Percentiles rank a stretch among this genome's conserved stretches.
Conservation (phyloP, 2,113 vertebrate species). For the Cryptotis parvus region DNA sequence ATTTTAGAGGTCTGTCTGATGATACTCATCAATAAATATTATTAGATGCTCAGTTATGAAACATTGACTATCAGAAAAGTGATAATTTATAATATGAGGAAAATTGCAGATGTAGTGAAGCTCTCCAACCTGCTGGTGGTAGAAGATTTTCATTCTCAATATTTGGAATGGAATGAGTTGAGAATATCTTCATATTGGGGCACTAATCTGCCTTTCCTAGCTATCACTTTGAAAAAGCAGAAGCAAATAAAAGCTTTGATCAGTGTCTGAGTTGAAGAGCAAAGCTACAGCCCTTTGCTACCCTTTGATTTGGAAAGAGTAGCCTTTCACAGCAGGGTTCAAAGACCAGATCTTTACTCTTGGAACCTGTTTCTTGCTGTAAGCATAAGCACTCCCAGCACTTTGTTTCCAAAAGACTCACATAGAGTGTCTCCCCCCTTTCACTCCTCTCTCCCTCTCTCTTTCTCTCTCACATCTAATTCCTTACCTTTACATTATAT, state of each 20-base stretch:
- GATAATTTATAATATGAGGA: conserved; percentile 1
- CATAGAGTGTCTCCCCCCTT: conserved; percentile 17
- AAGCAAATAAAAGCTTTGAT: conserved; percentile 80
- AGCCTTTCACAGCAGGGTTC: conserved; percentile 58
- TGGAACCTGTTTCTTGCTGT: conserved; percentile 67
- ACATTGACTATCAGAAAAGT: not conserved
- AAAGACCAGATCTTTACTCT: conserved; percentile 70
- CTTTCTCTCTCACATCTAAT: no score
- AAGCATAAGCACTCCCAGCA: conserved; percentile 8
- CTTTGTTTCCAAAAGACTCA: conserved; percentile 61
- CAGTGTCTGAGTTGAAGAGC: conserved; percentile 38
- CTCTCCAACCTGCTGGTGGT: not conserved
- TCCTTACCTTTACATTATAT: not conserved
- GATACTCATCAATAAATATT: conserved; percentile 7
- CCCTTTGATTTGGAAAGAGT: conserved; percentile 74
- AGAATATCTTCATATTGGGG: conserved; percentile 50
- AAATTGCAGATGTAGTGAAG: not conserved
- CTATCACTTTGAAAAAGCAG: conserved; percentile 64
- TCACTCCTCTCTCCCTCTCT: not conserved
- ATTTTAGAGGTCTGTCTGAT: not conserved
- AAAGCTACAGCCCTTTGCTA: conserved; percentile 19
- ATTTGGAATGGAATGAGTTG: conserved; percentile 40
- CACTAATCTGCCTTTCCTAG: conserved; percentile 53
- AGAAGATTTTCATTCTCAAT: conserved; percentile 40
- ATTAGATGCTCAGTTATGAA: not conserved